Base-by-base conservation (phyloP, 2,888 invertebrate genomes). In the Autographa pulchrina region DNA sequence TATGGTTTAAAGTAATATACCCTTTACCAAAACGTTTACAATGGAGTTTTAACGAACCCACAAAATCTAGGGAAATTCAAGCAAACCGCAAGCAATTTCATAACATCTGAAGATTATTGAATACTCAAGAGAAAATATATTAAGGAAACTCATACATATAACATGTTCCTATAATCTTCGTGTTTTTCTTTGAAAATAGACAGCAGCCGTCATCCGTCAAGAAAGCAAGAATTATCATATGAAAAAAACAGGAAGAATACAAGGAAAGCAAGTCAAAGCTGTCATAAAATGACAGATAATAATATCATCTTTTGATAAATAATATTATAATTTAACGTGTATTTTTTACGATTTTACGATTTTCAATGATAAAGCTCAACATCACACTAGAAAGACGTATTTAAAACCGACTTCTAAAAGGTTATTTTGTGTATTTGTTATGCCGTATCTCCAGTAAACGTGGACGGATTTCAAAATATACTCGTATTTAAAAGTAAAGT, bases 281-380 rank as follows among this genome's bases (percentile, higher is more conserved):
- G 8, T 20, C 20, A 58, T 66, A 62, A 60, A 56, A 67, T 52
- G 41, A 61, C 64, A 59, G 14, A 43, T 13, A 43, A n/a, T n/a
- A n/a, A n/a, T n/a, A n/a, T n/a, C n/a, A n/a, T n/a, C n/a, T n/a
- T n/a, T n/a, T n/a, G n/a, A n/a, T n/a, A n/a, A n/a, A n/a, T n/a
- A n/a, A n/a, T n/a, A n/a, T n/a, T n/a, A n/a, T n/a, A n/a, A n/a
- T n/a, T n/a, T n/a, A n/a, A n/a, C n/a, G n/a, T n/a, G n/a, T n/a
- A n/a, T n/a, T n/a, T n/a, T n/a, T n/a, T n/a, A n/a, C n/a, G n/a
- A n/a, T n/a, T n/a, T n/a, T n/a, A n/a, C n/a, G n/a, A n/a, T n/a
- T n/a, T n/a, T n/a, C n/a, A n/a, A n/a, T n/a, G n/a, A n/a, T n/a
- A n/a, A n/a, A n/a, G n/a, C n/a, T n/a, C n/a, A n/a, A n/a, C n/a